Percentiles rank a stretch among this genome's conserved stretches.
These are phyloP conservation scores for Andinoacara biseriatus DNA, from an alignment of 2,113 vertebrate species.

Conservation along the genomic window DNA sequence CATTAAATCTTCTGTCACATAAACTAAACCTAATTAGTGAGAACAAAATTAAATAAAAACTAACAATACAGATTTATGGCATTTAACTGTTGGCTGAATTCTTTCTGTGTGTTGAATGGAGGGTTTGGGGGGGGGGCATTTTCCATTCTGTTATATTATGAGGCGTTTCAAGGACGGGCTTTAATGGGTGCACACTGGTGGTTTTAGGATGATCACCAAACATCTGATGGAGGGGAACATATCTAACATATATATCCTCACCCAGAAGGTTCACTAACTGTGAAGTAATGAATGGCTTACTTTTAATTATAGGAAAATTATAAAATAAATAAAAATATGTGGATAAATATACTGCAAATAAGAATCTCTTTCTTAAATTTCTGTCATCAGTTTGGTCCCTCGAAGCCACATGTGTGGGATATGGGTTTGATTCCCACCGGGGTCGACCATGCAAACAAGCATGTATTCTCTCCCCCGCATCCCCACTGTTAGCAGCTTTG, in stretches of 20 bases:
- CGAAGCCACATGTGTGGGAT: not conserved
- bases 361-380: not conserved
- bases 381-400: not conserved
- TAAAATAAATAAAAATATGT: not conserved
- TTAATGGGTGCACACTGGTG: not conserved
- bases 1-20: not conserved
- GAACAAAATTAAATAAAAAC: not conserved
- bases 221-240: not conserved
- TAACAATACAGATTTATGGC: not conserved
- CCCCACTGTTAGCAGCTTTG: not conserved
- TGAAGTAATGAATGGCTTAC: not conserved
- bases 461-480: not conserved
- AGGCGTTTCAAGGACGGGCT: slow-evolving; percentile 31
- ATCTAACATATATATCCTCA: too few species aligned
- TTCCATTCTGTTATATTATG: slow-evolving; percentile 29
- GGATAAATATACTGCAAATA: not conserved
- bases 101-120: not conserved
- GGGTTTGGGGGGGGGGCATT: not conserved
- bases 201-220: not conserved
- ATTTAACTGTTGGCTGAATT: not conserved
- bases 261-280: too few species aligned
- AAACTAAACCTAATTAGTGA: not conserved
- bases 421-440: slow-evolving; percentile 16
- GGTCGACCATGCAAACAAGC: not conserved
- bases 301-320: not conserved